Conservation (phyloP, 2,113 vertebrate genomes). For the Raja brachyura region DNA sequence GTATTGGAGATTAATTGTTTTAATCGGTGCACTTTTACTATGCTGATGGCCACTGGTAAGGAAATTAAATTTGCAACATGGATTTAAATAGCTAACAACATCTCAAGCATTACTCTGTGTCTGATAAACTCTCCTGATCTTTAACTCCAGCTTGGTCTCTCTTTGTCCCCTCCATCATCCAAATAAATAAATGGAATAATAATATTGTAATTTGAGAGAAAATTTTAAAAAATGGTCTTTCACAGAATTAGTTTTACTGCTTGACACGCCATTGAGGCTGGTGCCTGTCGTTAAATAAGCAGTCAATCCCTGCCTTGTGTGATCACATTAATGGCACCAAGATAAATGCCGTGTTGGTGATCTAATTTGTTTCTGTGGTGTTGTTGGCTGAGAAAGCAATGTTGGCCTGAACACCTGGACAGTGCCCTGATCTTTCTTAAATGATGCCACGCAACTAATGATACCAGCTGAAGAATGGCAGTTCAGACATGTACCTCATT, state of each 20-base stretch:
- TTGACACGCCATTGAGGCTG: background rate
- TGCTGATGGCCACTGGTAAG: background rate
- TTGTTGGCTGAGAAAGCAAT: background rate
- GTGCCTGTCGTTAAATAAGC: too few species aligned
- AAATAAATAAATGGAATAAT: background rate
- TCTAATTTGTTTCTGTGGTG: background rate
- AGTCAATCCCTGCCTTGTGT: background rate
- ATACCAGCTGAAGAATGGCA: background rate
- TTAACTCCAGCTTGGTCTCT: background rate
- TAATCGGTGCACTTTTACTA: background rate
- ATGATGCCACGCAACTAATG: background rate
- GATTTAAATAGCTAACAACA: background rate
- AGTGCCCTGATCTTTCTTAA: background rate
- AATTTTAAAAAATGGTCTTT: background rate
- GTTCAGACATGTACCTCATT: too few species aligned
- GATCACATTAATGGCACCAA: background rate
- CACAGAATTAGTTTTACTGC: background rate
- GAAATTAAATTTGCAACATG: background rate
- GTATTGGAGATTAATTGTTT: background rate
- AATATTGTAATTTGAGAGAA: slow-evolving; percentile 10
- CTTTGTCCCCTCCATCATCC: background rate
- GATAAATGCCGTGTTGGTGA: background rate
- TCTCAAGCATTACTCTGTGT: background rate
- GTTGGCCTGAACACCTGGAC: background rate
- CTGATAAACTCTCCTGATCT: background rate